Base-by-base conservation (phyloP, 2,888 invertebrate genomes). In the Agrochola litura region DNA sequence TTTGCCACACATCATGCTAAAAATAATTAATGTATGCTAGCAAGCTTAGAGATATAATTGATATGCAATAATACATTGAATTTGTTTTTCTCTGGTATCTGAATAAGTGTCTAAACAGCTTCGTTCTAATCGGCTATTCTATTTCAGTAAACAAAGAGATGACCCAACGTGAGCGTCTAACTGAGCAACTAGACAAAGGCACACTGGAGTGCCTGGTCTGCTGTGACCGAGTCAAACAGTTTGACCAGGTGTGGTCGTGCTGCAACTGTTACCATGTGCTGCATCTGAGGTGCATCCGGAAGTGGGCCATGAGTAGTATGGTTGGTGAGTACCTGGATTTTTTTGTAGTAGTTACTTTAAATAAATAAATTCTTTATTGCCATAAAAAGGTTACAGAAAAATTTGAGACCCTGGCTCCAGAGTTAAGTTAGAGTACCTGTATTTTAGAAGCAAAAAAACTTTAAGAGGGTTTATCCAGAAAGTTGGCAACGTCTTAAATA, bases 131-230 rank as follows among this genome's bases (percentile, higher is more conserved):
- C 2, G 6, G 37, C 6, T 37, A 52, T 52, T 9, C 6, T 52
- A 49, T 82, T 82, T 61, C 85, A 82, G 82, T 82, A 8, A 83
- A 83, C 74, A 86, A 83, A 65, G 97, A 97, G 82, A 97, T 98
- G 88, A 98, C 98, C n/a, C 98, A 99, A 93, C 97, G 98, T 69
- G 99, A 99, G 91, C 97, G 98, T 73, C 97, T 99, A 37, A 98
- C 98, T 22, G 98, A 99, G 67, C 98, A 99, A 94, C 96, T 99
- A 70, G 98, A 98, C 84, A 97, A 97, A 79, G 98, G 98, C 1
- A 97, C 97, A 0, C 97, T 99, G 79, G 99, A 99, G 94, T 99
- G 99, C 93, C 97, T 99, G 89, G 99, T 99, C 25, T 99, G 99
- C 93, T 99, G 99, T 91, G 99, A 99, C 88, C 97, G 97, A 70